Evolutionary conservation across 2,888 invertebrate genomes (phyloP).

Genomic region (Monopis laevigella): DNA sequence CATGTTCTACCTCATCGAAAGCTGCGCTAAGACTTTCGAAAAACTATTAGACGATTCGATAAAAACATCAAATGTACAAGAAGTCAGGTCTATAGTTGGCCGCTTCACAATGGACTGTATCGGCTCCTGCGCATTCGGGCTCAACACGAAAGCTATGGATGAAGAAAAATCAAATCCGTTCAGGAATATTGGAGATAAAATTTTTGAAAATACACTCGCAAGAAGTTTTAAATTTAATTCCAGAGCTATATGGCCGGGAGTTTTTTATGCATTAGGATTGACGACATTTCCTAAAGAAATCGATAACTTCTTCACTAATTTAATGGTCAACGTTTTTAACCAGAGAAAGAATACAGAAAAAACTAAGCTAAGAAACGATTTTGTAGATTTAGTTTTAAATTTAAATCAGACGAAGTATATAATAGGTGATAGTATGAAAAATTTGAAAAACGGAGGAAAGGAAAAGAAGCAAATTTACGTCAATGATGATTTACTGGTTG

Average conservation of each 20-base stretch:
- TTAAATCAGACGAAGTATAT: slow-evolving; percentile 29
- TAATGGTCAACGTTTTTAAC: slow-evolving; percentile 29
- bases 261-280: slow-evolving; percentile 35
- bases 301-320: slow-evolving; percentile 27
- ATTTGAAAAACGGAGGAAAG: slow-evolving; percentile 19
- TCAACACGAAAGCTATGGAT: slow-evolving; percentile 33
- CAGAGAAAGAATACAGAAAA: slow-evolving; percentile 24
- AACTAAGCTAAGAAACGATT: slow-evolving; percentile 33
- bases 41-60: slow-evolving; percentile 27
- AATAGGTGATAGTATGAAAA: slow-evolving; percentile 31
- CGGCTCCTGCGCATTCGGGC: slow-evolving; percentile 37
- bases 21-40: slow-evolving; percentile 29
- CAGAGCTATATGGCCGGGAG: slow-evolving; percentile 33
- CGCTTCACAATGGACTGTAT: slow-evolving; percentile 41
- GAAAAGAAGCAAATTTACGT: slow-evolving; percentile 25
- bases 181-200: slow-evolving; percentile 25
- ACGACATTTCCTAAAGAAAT: slow-evolving; percentile 25
- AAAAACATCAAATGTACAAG: slow-evolving; percentile 21
- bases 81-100: slow-evolving; percentile 27
- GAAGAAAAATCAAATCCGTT: slow-evolving; percentile 29
- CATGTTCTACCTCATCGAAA: slow-evolving; percentile 41
- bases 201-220: slow-evolving; percentile 26
- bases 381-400: slow-evolving; percentile 34
- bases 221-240: slow-evolving; percentile 26
- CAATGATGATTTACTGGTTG: slow-evolving; percentile 37